A percentile compares a stretch with the other conserved stretches of the same genome.
Conservation (phyloP, 2,797 vertebrate species). For the Kryptolebias ocellatus region DNA sequence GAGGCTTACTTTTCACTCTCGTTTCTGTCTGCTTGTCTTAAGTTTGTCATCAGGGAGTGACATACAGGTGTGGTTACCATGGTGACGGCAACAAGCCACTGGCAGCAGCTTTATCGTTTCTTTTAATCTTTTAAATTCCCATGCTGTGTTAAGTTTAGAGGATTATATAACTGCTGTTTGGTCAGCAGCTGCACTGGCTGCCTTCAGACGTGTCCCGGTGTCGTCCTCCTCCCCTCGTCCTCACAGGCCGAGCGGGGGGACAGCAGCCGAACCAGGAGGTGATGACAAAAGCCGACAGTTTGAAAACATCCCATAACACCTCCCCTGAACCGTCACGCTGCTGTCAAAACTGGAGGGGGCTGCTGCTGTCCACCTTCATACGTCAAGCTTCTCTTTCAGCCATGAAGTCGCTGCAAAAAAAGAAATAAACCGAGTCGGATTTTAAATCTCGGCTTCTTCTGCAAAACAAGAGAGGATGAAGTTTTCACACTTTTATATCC, state of each 20-base stretch:
- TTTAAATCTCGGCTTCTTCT: neutral
- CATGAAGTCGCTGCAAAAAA: neutral
- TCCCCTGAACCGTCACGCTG: conserved; percentile 22
- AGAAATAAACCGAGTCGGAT: neutral
- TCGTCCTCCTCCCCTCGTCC: conserved; percentile 18
- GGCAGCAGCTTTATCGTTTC: no score
- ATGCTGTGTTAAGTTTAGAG: no score
- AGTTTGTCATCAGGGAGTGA: no score
- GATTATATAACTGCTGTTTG: no score
- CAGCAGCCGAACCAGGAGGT: conserved; percentile 62
- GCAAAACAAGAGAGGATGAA: conserved; percentile 18
- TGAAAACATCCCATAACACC: conserved; percentile 59
- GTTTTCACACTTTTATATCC: conserved; percentile 11
- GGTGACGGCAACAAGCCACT: no score
- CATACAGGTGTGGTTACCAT: no score
- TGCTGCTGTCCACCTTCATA: conserved; percentile 59
- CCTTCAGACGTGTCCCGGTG: conserved; percentile 1
- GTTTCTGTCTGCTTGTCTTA: no score
- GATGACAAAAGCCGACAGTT: conserved; percentile 62
- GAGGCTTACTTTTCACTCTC: no score
- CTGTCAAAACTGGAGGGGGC: conserved; percentile 54
- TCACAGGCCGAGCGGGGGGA: conserved; percentile 55
- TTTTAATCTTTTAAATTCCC: no score
- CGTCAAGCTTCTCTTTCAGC: conserved; percentile 31
- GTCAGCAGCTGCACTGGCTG: no score